Evolutionary conservation across 2,797 vertebrate species (phyloP), one percentile per base, ranked within the genome.

Genomic region (Ctenopoma kingsleyae): DNA sequence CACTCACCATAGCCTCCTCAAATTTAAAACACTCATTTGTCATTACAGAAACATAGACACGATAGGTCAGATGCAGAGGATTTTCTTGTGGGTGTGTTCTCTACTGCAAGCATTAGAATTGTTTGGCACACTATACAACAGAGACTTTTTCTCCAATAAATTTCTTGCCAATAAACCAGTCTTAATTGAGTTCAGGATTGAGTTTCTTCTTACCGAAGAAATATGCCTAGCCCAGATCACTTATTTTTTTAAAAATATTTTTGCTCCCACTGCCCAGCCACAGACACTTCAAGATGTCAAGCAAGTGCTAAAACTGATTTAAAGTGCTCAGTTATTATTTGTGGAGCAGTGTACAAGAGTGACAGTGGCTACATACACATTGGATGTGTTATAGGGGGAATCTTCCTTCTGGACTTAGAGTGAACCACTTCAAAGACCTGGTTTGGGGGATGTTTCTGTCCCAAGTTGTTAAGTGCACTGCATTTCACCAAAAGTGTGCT

Each of bases 371-470:
- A 8, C 19, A 49, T 27, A 74, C 64, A 32, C 30, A 81, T 57
- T 53, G 36, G 49, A 66, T 17, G 20, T 68, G 40, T 48, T 71
- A 48, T 23, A 59, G 23, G 68, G 22, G 48, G 35, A 54, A 56
- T 50, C 50, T 40, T 15, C 69, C 64, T 25, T 27, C 20, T 66
- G 71, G 71, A 27, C 22, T 72, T 23, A 22, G 47, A 57, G 23
- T 51, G 55, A 50, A 20, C 8, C 55, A 77, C 73, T 81, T 88
- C 55, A 85, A 82, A 81, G 66, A 36, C 35, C 5, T 3, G 19
- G 48, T 20, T 32, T 1, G 48, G 48, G 72, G 56, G 32, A 35
- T 49, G 58, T 50, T 20, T 49, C 38, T 32, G 16, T 56, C 23
- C n/a, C 2, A 2, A 30, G 15, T 12, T 55, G 50, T 16, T 49